These are phyloP conservation scores for Ochropleura leucogaster DNA, from an alignment of 2,888 invertebrate species.

Conservation along the genomic window DNA sequence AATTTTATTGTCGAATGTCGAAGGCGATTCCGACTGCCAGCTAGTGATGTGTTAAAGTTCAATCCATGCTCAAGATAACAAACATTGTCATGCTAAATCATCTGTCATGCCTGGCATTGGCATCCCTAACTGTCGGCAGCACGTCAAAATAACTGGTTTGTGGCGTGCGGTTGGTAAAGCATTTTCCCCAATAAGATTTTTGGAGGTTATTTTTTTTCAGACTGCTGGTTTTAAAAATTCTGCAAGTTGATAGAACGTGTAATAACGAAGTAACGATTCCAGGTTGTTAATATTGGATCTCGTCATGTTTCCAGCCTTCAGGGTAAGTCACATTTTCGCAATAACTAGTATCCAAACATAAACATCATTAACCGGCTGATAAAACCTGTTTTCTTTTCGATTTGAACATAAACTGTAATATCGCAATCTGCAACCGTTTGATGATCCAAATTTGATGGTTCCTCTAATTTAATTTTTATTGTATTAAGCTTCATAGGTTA, in stretches of 20 bases:
- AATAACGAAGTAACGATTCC: not conserved
- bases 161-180: constrained; percentile 12
- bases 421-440: not conserved
- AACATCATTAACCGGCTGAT: constrained; percentile 14
- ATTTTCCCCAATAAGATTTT: not conserved
- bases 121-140: not conserved
- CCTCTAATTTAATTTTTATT: no score
- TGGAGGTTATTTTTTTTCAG: constrained; percentile 38
- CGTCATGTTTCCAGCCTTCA: constrained; percentile 40
- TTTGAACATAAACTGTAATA: not conserved
- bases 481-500: no score
- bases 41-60: no score
- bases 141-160: constrained; percentile 5
- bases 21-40: no score
- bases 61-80: no score
- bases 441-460: not conserved
- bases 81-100: not conserved
- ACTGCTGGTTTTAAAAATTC: not conserved
- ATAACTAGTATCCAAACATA: constrained; percentile 3
- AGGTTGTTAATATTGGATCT: not conserved
- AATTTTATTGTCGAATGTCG: no score
- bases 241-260: not conserved
- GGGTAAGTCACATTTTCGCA: constrained; percentile 30
- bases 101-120: not conserved
- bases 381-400: not conserved